Percentiles rank a stretch among this genome's conserved stretches.
These are phyloP conservation scores for Champsocephalus gunnari DNA, from an alignment of 2,797 vertebrate species.

Conservation along the genomic window DNA sequence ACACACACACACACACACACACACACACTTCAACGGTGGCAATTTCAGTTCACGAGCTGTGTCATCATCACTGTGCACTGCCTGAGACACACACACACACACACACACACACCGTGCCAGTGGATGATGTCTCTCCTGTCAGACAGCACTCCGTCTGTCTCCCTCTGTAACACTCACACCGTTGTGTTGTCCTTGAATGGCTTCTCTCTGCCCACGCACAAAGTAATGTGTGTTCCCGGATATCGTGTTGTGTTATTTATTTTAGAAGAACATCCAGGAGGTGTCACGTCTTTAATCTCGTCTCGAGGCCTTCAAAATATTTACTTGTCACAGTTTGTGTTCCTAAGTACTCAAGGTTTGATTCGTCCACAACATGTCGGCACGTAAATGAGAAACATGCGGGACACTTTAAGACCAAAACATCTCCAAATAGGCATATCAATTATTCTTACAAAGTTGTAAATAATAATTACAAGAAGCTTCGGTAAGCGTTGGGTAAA, in stretches of 20 bases:
- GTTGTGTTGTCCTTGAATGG: constrained; percentile 44
- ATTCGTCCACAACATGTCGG: background rate
- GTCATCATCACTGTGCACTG: constrained; percentile 60
- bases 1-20: constrained; percentile 5
- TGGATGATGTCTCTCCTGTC: constrained; percentile 71
- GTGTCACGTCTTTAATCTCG: background rate
- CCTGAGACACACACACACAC: constrained; percentile 52
- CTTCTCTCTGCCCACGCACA: constrained; percentile 15
- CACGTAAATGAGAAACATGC: background rate
- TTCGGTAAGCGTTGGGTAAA: too few relatives aligned
- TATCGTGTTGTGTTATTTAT: background rate
- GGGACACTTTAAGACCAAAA: too few relatives aligned
- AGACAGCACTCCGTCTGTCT: constrained; percentile 51
- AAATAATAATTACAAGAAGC: too few relatives aligned
- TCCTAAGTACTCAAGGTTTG: background rate
- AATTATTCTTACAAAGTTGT: too few relatives aligned
- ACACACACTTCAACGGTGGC: constrained; percentile 38
- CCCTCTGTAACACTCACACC: constrained; percentile 27
- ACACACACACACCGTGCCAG: constrained; percentile 36
- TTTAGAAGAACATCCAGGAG: background rate
- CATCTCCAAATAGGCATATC: too few relatives aligned
- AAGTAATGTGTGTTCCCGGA: background rate
- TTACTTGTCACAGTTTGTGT: constrained; percentile 3
- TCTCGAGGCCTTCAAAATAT: background rate
- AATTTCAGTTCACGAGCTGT: constrained; percentile 62